A percentile compares a stretch with the other conserved stretches of the same genome.
phyloP scores from a whole-genome alignment of 2,113 vertebrate genomes.

The Zapornia atra region DNA sequence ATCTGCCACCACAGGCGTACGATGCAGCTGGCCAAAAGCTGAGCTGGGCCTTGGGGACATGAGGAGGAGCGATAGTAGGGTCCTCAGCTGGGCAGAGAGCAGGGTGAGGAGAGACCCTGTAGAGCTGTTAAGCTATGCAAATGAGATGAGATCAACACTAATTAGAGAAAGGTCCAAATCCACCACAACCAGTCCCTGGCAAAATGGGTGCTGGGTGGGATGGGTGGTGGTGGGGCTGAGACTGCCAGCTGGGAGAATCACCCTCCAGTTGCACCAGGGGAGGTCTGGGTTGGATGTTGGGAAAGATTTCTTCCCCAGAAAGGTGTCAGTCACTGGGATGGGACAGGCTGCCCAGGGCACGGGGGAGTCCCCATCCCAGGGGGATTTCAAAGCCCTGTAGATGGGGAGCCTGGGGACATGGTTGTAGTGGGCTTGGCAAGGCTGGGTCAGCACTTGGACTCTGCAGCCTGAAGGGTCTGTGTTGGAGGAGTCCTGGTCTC shows the following conservation, averaged over 20 bases:
- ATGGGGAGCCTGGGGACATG: too few species aligned
- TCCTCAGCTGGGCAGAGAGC: neutral
- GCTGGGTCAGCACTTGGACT: too few species aligned
- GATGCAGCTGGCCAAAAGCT: neutral
- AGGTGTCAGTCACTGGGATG: too few species aligned
- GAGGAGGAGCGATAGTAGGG: neutral
- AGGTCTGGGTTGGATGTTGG: too few species aligned
- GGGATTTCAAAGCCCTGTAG: too few species aligned
- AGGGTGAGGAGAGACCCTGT: neutral
- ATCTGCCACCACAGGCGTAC: neutral
- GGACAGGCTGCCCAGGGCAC: too few species aligned
- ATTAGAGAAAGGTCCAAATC: neutral
- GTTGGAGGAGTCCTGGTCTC: neutral
- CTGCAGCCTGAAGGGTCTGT: too few species aligned
- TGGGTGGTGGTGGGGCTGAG: neutral
- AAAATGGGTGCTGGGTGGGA: rapidly evolving
- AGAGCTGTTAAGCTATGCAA: neutral
- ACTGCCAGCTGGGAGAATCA: neutral
- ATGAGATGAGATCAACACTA: neutral
- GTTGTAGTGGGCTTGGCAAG: too few species aligned
- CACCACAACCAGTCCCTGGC: neutral
- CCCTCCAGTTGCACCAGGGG: too few species aligned
- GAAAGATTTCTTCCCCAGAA: too few species aligned
- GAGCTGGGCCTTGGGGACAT: neutral
- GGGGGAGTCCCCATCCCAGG: too few species aligned